Percentiles rank a stretch among this genome's conserved stretches.
These are phyloP conservation scores for Fulmarus glacialis DNA, from an alignment of 2,113 vertebrate genomes.

Conservation along the genomic window DNA sequence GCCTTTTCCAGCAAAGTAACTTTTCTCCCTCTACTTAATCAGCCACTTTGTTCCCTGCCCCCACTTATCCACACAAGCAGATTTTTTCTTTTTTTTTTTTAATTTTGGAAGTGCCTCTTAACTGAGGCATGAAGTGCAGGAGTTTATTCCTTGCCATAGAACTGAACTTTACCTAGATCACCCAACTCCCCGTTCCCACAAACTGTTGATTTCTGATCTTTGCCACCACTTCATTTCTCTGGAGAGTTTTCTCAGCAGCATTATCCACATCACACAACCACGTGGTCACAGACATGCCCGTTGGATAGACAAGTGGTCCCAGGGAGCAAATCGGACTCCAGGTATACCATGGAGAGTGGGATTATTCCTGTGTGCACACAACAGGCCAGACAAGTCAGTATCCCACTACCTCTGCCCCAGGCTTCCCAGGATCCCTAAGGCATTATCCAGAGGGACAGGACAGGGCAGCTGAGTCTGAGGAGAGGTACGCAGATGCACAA, in stretches of 20 bases:
- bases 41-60: background rate
- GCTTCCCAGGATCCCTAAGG: background rate
- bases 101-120: background rate
- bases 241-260: background rate
- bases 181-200: background rate
- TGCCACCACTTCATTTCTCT: background rate
- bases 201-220: background rate
- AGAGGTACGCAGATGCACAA: fast-evolving
- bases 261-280: background rate
- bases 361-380: background rate
- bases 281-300: background rate
- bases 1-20: background rate
- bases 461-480: background rate
- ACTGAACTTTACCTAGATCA: background rate
- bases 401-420: background rate
- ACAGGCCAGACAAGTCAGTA: background rate
- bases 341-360: fast-evolving
- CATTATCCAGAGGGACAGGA: background rate
- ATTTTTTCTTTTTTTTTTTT: background rate
- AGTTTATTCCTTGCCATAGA: background rate
- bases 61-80: background rate
- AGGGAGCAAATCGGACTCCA: background rate
- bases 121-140: background rate
- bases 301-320: background rate
- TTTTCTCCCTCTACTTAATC: background rate